A percentile compares a stretch with the other conserved stretches of the same genome.
Conservation (phyloP, 2,888 invertebrate species). For the Polia nebulosa region DNA sequence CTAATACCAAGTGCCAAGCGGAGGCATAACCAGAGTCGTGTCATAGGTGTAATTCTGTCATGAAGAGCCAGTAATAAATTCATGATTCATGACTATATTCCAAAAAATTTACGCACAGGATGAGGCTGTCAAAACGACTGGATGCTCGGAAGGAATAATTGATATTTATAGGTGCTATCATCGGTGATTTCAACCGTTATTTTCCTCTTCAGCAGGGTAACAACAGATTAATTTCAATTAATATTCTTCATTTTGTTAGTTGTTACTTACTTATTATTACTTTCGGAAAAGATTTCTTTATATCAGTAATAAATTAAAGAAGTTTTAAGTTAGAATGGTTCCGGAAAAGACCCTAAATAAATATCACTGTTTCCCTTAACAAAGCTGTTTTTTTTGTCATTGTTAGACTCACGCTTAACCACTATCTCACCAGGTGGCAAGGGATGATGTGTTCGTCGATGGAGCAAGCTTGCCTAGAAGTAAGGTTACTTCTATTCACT, state of each 20-base stretch:
- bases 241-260: slow-evolving; percentile 7
- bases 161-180: slow-evolving; percentile 40
- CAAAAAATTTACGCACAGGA: slow-evolving; percentile 30
- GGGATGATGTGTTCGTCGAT: no score
- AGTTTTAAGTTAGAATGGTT: no score
- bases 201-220: slow-evolving; percentile 35
- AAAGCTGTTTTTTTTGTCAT: no score
- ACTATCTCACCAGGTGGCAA: no score
- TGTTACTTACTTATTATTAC: no score
- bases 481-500: no score
- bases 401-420: no score
- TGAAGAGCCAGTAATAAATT: background rate
- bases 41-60: background rate
- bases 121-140: slow-evolving; percentile 27
- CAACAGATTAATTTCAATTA: slow-evolving; percentile 40
- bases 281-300: no score
- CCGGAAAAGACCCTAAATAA: no score
- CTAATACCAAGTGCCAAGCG: no score
- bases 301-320: background rate
- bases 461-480: no score
- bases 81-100: background rate
- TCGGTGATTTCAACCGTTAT: slow-evolving; percentile 26
- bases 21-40: background rate
- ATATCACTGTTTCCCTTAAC: no score
- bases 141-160: slow-evolving; percentile 39